Conservation (phyloP, 2,797 vertebrate species). For the Chelon labrosus region DNA sequence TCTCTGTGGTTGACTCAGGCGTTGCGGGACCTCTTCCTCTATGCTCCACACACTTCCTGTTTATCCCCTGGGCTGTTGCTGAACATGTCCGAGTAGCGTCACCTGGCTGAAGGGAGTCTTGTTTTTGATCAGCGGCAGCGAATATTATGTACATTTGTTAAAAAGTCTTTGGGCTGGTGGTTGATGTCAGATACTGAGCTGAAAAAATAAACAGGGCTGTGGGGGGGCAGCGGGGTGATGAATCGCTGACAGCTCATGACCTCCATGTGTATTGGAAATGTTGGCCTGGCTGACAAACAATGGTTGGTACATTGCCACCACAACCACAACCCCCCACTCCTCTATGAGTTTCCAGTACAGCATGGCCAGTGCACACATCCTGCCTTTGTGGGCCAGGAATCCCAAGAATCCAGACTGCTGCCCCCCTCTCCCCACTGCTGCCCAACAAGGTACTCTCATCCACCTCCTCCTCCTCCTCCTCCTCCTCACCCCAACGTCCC, state of each 20-base stretch:
- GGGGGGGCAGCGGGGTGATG: slow-evolving; percentile 28
- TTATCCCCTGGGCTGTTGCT: slow-evolving; percentile 20
- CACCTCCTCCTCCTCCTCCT: slow-evolving; percentile 8
- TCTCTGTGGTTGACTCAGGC: slow-evolving; percentile 24
- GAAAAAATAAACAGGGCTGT: slow-evolving; percentile 36
- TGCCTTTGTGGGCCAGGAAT: slow-evolving; percentile 87
- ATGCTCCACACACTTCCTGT: slow-evolving; percentile 54
- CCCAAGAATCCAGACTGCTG: slow-evolving; percentile 77
- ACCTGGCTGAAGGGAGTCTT: not conserved
- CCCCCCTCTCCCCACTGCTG: slow-evolving; percentile 52
- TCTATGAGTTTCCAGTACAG: slow-evolving; percentile 68
- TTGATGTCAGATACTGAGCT: slow-evolving; percentile 32
- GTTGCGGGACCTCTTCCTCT: slow-evolving; percentile 27
- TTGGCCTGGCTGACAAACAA: slow-evolving; percentile 83
- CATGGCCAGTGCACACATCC: slow-evolving; percentile 81
- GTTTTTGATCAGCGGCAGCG: not conserved
- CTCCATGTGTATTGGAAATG: slow-evolving; percentile 77
- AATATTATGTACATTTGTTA: no score
- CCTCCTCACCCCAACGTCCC: not conserved
- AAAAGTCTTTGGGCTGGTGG: not conserved
- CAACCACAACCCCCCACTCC: slow-evolving; percentile 17
- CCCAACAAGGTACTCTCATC: slow-evolving; percentile 66
- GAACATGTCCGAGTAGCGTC: not conserved
- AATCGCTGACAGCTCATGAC: slow-evolving; percentile 55
- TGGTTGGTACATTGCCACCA: slow-evolving; percentile 76